Percentiles rank a stretch among this genome's conserved stretches.
Evolutionary conservation across 92 coral and sea anemone species (phyloP).

Genomic region (Hydrozoanthus gracilis): DNA sequence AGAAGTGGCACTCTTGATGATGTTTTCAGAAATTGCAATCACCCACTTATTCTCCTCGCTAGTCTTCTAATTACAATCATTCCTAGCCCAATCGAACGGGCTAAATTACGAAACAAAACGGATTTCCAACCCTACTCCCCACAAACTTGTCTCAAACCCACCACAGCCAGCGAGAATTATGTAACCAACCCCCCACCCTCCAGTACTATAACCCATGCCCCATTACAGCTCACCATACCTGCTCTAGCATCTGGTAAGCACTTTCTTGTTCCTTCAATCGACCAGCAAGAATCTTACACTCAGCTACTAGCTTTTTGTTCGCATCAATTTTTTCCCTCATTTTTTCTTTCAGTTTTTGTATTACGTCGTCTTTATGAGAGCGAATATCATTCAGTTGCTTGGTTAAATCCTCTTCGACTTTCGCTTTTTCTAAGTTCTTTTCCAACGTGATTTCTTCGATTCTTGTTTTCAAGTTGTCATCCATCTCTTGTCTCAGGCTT

Average conservation of each 20-base stretch:
- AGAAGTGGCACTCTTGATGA: too few relatives aligned
- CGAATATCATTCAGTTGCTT: constrained; percentile 78
- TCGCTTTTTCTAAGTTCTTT: constrained; percentile 77
- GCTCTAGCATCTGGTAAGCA: constrained; percentile 44
- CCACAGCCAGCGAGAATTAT: neutral
- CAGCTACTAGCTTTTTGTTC: constrained; percentile 71
- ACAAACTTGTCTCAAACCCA: neutral
- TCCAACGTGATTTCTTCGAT: constrained; percentile 67
- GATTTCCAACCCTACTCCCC: neutral
- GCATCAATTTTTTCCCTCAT: constrained; percentile 74
- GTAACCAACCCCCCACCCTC: too few relatives aligned
- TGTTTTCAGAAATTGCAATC: too few relatives aligned
- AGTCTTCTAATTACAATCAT: too few relatives aligned
- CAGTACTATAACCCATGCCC: neutral
- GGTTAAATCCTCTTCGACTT: constrained; percentile 72
- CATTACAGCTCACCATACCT: constrained; percentile 8
- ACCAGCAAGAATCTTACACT: constrained; percentile 64
- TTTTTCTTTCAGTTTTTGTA: constrained; percentile 81
- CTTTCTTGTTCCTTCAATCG: constrained; percentile 69
- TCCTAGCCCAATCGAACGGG: too few relatives aligned
- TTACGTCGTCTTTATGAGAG: constrained; percentile 83
- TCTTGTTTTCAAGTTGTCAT: constrained; percentile 47
- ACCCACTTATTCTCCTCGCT: too few relatives aligned
- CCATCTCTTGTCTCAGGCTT: constrained; percentile 27
- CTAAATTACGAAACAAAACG: too few relatives aligned